Percentiles rank a stretch among this genome's conserved stretches.
These are phyloP conservation scores for Erebia aethiops DNA, from an alignment of 2,888 invertebrate species.

Conservation along the genomic window DNA sequence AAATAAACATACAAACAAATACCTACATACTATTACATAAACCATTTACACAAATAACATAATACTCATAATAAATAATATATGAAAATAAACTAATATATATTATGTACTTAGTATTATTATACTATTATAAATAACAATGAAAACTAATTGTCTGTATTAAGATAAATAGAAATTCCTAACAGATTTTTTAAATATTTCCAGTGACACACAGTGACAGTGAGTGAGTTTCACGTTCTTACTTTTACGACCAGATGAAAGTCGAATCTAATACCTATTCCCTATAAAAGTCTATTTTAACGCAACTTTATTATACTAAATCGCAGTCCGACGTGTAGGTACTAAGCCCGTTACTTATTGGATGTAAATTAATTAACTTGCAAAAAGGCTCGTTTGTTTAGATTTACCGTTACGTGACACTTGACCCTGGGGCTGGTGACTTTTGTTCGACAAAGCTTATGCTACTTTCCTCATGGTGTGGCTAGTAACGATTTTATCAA, in stretches of 20 bases:
- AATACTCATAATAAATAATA: too few species aligned
- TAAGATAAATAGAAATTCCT: too few species aligned
- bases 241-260: slow-evolving; percentile 11
- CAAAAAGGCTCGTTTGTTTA: slow-evolving; percentile 22
- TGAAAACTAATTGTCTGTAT: too few species aligned
- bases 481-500: slow-evolving; percentile 3
- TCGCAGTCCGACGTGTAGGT: background rate
- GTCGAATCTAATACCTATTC: slow-evolving; percentile 15
- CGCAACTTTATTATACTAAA: slow-evolving; percentile 1
- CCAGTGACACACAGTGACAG: too few species aligned
- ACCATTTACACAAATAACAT: too few species aligned
- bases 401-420: slow-evolving; percentile 60
- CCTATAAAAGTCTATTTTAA: slow-evolving; percentile 11
- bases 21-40: too few species aligned
- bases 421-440: slow-evolving; percentile 46
- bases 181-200: too few species aligned
- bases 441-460: slow-evolving; percentile 25
- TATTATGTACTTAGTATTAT: too few species aligned
- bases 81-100: too few species aligned
- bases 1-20: too few species aligned
- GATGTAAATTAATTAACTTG: slow-evolving; percentile 22
- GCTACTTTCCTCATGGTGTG: slow-evolving; percentile 16
- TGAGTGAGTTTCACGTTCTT: too few species aligned
- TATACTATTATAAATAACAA: too few species aligned
- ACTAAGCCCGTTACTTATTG: slow-evolving; percentile 7